Conservation (phyloP, 2,797 vertebrate species). For the Streptopelia turtur region DNA sequence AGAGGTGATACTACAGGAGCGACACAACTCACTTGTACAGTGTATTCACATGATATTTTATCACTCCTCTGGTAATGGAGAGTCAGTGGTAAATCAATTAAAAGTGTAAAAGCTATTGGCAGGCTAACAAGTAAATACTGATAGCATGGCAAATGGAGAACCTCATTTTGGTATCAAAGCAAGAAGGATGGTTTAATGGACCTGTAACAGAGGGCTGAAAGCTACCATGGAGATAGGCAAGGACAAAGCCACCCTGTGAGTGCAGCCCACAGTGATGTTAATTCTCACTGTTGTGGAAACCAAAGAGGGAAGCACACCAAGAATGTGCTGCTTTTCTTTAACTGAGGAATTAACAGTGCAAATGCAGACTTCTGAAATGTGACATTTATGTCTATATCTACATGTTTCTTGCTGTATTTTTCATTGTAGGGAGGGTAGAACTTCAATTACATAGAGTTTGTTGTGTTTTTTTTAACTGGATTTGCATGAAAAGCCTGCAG, state of each 20-base stretch:
- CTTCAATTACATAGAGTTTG: background rate
- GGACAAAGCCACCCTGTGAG: background rate
- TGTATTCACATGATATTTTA: background rate
- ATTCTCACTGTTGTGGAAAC: background rate
- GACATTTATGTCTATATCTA: background rate
- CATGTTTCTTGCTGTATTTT: background rate
- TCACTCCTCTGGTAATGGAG: background rate
- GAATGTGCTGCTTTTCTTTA: background rate
- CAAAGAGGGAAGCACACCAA: background rate
- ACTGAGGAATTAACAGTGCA: background rate
- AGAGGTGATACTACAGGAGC: background rate
- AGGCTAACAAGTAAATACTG: slow-evolving; percentile 36
- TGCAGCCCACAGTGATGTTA: background rate
- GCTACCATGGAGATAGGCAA: background rate
- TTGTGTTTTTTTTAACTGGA: background rate
- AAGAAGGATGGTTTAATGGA: background rate
- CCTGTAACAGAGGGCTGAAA: background rate
- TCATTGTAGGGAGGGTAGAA: background rate
- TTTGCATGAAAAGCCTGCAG: background rate
- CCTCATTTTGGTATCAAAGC: background rate
- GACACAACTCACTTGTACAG: background rate
- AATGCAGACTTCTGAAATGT: background rate
- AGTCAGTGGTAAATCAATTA: slow-evolving; percentile 36
- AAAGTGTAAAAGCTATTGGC: slow-evolving; percentile 3
- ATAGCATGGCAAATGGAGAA: background rate